Evolutionary conservation across 2,888 invertebrate genomes (phyloP), one percentile per base, ranked within the genome.

Genomic region (Petrophora chlorosata): DNA sequence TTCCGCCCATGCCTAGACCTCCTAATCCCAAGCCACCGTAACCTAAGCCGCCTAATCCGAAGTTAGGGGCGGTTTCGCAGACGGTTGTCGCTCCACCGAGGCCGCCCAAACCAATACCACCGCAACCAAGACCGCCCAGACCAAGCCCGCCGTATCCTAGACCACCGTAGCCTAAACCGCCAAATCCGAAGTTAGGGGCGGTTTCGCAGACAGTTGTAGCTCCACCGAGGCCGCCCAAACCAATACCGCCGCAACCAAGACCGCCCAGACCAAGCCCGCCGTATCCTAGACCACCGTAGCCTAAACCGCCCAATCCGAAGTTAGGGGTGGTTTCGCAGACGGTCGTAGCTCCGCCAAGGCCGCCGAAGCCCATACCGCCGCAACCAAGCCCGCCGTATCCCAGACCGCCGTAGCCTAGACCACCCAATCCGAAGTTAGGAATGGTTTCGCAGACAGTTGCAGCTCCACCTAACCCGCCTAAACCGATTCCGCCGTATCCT

Each of bases 21-120:
- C 40, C 40, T 9, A 26, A 13, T 3, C 30, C 33, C 5, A 25
- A n/a, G n/a, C 38, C 35, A 5, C 42, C 45, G 3, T 36, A 14
- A 9, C 47, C 53, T 0, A 34, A 23, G 3, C 26, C 35, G 2
- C 45, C 39, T 19, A 44, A 13, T 22, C 33, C 3, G n/a, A n/a
- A n/a, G 9, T 58, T 57, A n/a, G 66, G 63, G 0, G 30, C 13
- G 5, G 42, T 49, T 29, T 63, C 65, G 10, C 59, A 59, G 0
- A 62, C 45, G 0, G 59, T 59, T 0, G 61, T 28, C 5, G 48
- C 19, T 13, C 25, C 36, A 9, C 40, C 51, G 0, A 36, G 3
- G n/a, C 25, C 25, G 5, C 7, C 23, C 0, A 26, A 29, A 1
- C 44, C 49, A 2, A 51, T 12, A 5, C 47, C 53, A 0, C 38